Evolutionary conservation across 1,140 invertebrate genomes (phyloP), one percentile per base, ranked within the genome.

Genomic region (Anastatus disparis): DNA sequence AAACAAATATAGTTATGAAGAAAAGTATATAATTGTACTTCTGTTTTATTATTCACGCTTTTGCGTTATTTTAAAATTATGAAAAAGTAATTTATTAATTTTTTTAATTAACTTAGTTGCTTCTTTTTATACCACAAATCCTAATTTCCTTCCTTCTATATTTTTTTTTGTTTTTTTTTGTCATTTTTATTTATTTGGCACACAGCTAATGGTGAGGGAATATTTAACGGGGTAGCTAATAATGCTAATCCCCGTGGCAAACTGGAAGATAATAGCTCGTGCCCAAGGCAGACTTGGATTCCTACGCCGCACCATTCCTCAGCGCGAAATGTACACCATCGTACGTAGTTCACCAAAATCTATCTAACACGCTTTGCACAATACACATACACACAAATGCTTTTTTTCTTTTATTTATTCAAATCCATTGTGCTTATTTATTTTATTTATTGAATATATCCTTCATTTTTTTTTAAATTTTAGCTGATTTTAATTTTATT

Each of bases 251-350:
- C 80, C 64, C 82, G 81, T 68, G 76, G 76, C 74, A 84, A 85
- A 79, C 78, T 85, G 78, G 84, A 84, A 73, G 84, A 84, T 72
- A 84, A 79, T 83, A 84, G 79, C 81, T 59, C 55, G 38, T 85
- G 84, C 77, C 82, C 84, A 75, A 81, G 81, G 72, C 82, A 83
- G 78, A 84, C 83, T 68, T 86, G 85, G 85, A 59, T 84, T 75
- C 84, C 84, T 65, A 81, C 84, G 78, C 78, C 82, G 77, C 83
- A 83, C 82, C 82, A 84, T 78, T 79, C 82, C 74, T 78, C 82
- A 69, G 73, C 81, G 68, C 81, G 82, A 81, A 84, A 81, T 67
- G 82, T 85, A 76, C 83, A 85, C 76, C 84, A 85, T 85, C 79
- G 84, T 85, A 84, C 79, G 84, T 85, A 85, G 58, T 44, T 20